Evolutionary conservation across 2,888 invertebrate genomes (phyloP).

Genomic region (Xanthostigma xanthostigma): DNA sequence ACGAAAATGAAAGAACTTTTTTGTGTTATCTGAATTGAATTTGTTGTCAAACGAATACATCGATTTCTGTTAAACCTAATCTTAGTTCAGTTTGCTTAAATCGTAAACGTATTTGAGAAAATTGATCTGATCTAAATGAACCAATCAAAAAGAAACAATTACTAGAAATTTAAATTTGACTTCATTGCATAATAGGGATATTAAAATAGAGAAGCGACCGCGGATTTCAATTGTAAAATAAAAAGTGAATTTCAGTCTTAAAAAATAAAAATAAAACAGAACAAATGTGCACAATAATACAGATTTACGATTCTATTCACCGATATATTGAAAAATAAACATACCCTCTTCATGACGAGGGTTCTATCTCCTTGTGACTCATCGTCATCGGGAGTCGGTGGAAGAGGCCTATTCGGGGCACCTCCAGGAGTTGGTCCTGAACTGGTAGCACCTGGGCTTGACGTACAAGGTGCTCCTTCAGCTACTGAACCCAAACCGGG

Average conservation of each 20-base stretch:
- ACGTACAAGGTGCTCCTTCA: constrained; percentile 33
- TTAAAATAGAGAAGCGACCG: background rate
- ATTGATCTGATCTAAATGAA: no score
- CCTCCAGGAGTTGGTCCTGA: constrained; percentile 38
- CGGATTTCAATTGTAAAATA: background rate
- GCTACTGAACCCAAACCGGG: constrained; percentile 50
- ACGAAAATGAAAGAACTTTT: no score
- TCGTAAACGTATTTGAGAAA: no score
- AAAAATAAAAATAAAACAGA: constrained; percentile 1
- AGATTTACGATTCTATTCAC: constrained; percentile 6
- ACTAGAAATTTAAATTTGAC: no score
- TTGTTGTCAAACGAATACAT: no score
- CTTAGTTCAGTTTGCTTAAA: no score
- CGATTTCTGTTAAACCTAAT: no score
- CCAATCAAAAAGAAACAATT: no score
- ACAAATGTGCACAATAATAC: constrained; percentile 3
- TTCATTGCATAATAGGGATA: background rate
- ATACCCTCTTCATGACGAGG: constrained; percentile 83
- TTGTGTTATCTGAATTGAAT: no score
- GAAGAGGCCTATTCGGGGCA: constrained; percentile 83
- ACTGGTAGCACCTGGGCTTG: constrained; percentile 28
- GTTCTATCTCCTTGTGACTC: constrained; percentile 65
- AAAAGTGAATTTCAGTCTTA: background rate
- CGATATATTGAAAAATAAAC: constrained; percentile 24
- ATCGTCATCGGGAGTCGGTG: constrained; percentile 90